Evolutionary conservation across 2,888 invertebrate species (phyloP), one percentile per base, ranked within the genome.

Genomic region (Drosophila mettleri): DNA sequence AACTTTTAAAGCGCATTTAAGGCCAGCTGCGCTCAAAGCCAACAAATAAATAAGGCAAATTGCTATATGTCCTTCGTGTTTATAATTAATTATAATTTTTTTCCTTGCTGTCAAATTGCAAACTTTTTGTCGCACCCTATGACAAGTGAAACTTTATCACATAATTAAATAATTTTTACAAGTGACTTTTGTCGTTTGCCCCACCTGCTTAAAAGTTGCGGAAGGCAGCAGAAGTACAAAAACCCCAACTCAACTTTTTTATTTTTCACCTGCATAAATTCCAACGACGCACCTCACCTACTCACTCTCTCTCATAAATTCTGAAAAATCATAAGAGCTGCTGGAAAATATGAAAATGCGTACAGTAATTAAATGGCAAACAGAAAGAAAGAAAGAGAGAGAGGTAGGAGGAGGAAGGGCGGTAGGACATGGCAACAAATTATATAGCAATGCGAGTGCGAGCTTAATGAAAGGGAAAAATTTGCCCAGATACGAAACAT

Each of bases 91-190:
- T 87, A 68, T 45, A 54, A 20, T 46, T 69, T 49, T 62, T 29
- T 18, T 8, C 1, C 7, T 18, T 46, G 66, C 53, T 67, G 72
- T 76, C 80, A 76, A 76, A 76, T 67, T 66, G 64, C 41, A 41
- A 62, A 58, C 29, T 67, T 57, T 66, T 39, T 60, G 49, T 49
- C 27, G 41, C 52, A 54, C 55, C 45, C 60, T 64, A 59, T 67
- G 67, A 54, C 69, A 74, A 72, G 75, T 65, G 66, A 78, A 85
- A 88, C 70, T 88, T 83, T 80, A 74, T 60, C 76, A 86, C 76
- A 80, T 80, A 85, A 88, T 85, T 85, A 83, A 83, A 83, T 69
- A 80, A 83, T 72, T 85, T 78, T 61, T 49, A 39, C 41, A 73
- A 67, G 68, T 39, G 72, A 72, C 63, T 78, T 63, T 74, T 65